Base-by-base conservation (phyloP, 2,797 vertebrate species). In the Petrocephalus sullivani region DNA sequence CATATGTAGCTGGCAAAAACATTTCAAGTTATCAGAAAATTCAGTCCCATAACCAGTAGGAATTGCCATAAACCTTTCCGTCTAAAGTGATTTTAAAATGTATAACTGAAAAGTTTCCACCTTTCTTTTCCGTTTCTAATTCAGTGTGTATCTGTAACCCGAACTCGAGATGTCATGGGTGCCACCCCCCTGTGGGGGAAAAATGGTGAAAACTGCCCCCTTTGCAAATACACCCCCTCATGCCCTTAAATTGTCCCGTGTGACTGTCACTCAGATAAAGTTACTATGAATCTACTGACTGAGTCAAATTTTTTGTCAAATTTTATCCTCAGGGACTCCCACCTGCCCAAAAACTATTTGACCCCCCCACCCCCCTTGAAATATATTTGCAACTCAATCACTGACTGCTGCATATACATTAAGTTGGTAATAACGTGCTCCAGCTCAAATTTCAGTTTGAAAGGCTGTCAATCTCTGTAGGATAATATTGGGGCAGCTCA, bases 21-120 rank as follows among this genome's bases (percentile, higher is more conserved):
- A 53, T 84, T 84, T 84, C 10, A 12, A 46, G 37, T 78, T 78
- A 78, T 78, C 71, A 78, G 37, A 78, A 78, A 78, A 78, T 78
- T 78, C 71, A 78, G 16, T 78, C 37, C 71, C 33, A 78, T 46
- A 46, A 46, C 37, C 37, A 46, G 16, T 78, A 78, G 37, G 46
- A n/a, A 78, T 78, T 41, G 19, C 19, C 16, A 78, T 41, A 46
- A 78, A 78, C 33, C 71, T 46, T 78, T 78, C 71, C 46, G 71
- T 9, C 37, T 37, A 78, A 78, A 46, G 71, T 78, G 46, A 78
- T 78, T 78, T 78, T 2, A 78, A 78, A 78, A 78, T 78, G 37
- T 78, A 78, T 19, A 78, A 78, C 16, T 3, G 37, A 78, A 33
- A 46, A 46, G 37, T 78, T 78, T 78, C 16, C 14, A 78, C 19